phyloP scores from a whole-genome alignment of 2,888 invertebrate genomes.

The Bimastos eiseni region DNA sequence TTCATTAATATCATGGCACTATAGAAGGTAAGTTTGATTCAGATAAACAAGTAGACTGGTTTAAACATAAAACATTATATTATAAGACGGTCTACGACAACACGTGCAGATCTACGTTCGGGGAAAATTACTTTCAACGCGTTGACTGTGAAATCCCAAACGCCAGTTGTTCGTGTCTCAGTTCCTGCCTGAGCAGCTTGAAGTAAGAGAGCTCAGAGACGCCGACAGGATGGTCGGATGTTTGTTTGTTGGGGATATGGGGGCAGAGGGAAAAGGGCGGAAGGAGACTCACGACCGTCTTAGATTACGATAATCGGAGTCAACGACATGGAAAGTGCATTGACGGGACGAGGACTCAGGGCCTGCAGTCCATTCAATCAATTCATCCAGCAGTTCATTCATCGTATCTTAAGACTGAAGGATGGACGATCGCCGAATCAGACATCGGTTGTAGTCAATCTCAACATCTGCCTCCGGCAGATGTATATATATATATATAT shows the following conservation, averaged over 20 bases:
- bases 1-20: too few relatives aligned
- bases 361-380: neutral
- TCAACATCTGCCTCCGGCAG: neutral
- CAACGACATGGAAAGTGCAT: neutral
- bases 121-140: too few relatives aligned
- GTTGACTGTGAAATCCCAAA: too few relatives aligned
- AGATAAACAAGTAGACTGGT: too few relatives aligned
- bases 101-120: too few relatives aligned
- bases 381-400: neutral
- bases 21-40: too few relatives aligned
- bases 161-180: neutral
- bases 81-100: too few relatives aligned
- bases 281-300: neutral
- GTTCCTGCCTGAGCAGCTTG: neutral
- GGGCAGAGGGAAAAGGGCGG: neutral
- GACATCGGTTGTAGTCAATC: neutral
- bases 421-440: neutral
- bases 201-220: too few relatives aligned
- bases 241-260: neutral
- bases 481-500: too few relatives aligned
- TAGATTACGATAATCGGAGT: constrained; percentile 8
- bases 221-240: neutral
- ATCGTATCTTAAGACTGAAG: neutral
- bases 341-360: neutral
- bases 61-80: too few relatives aligned